Conservation (phyloP, 2,113 vertebrate species). For the Dendropsophus ebraccatus region DNA sequence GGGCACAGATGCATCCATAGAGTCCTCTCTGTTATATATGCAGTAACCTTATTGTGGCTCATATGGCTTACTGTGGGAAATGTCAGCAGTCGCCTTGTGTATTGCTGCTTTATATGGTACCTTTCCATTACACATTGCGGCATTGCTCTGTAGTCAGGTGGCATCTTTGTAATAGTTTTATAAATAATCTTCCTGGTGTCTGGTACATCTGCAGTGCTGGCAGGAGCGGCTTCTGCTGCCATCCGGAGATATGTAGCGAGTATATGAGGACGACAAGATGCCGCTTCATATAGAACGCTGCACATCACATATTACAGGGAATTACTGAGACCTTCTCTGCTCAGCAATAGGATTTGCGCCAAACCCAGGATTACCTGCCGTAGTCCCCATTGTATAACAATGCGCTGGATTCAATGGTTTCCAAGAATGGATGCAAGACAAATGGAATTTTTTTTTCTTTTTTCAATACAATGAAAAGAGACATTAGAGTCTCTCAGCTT, state of each 20-base stretch:
- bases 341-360: neutral
- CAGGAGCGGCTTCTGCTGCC: neutral
- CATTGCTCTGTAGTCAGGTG: neutral
- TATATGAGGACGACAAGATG: neutral
- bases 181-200: neutral
- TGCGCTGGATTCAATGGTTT: neutral
- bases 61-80: neutral
- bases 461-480: too few relatives aligned
- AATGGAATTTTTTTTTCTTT: too few relatives aligned
- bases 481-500: too few relatives aligned
- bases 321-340: neutral
- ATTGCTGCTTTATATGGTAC: neutral
- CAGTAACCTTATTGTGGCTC: neutral
- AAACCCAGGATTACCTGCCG: neutral
- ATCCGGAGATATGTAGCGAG: neutral
- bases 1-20: too few relatives aligned
- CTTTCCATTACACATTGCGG: neutral
- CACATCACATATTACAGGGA: neutral
- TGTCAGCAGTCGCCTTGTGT: neutral
- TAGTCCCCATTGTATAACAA: neutral
- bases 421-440: neutral
- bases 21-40: too few relatives aligned
- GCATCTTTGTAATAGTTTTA: neutral
- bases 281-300: neutral
- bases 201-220: conserved; percentile 4